These are phyloP conservation scores for Girardinus metallicus DNA, from an alignment of 2,797 vertebrate genomes.

Conservation along the genomic window DNA sequence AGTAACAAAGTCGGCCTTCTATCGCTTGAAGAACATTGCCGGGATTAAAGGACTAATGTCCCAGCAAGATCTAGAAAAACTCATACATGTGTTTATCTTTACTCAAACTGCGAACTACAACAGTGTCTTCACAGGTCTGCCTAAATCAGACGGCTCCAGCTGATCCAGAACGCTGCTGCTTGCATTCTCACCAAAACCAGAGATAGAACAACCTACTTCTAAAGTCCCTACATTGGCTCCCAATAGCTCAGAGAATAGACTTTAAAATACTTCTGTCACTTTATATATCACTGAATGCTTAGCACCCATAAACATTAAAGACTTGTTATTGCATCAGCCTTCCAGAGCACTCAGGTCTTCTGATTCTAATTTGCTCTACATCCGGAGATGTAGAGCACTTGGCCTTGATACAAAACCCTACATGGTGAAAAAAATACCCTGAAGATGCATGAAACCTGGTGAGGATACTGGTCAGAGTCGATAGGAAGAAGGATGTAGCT, in stretches of 20 bases:
- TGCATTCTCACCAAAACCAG: not conserved
- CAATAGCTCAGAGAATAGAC: too few relatives aligned
- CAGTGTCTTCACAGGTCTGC: too few relatives aligned
- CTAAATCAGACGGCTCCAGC: too few relatives aligned
- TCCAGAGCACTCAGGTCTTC: not conserved
- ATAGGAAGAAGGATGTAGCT: not conserved
- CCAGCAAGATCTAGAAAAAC: too few relatives aligned
- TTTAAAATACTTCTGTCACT: not conserved
- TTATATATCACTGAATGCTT: not conserved
- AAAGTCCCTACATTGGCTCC: not conserved
- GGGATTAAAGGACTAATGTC: too few relatives aligned
- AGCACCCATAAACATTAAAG: too few relatives aligned
- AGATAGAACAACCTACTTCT: not conserved
- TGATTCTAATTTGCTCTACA: not conserved
- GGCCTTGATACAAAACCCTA: not conserved
- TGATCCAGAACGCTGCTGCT: too few relatives aligned
- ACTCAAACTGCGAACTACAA: too few relatives aligned
- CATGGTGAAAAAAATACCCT: not conserved
- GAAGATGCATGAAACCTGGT: not conserved
- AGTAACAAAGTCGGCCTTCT: not conserved
- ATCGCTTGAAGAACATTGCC: too few relatives aligned
- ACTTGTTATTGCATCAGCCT: not conserved
- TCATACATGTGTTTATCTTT: too few relatives aligned
- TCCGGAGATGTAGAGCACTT: not conserved
- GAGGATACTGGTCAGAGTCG: not conserved